These are phyloP conservation scores for Sebastiscus tertius DNA, from an alignment of 2,797 vertebrate genomes.

Conservation along the genomic window DNA sequence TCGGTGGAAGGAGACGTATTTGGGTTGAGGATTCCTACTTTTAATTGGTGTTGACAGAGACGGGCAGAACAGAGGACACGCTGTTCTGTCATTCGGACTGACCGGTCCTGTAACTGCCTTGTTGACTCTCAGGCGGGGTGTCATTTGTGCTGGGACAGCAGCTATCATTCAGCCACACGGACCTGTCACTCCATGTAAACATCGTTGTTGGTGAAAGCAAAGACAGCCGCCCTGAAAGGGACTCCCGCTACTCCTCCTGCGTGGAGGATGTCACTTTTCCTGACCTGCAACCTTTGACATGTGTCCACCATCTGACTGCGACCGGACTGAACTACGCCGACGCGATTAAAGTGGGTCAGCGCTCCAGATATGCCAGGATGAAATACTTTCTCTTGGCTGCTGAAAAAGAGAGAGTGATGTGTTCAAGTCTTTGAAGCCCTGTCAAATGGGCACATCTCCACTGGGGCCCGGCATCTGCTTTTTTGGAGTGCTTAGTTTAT, in stretches of 20 bases:
- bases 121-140: constrained; percentile 49
- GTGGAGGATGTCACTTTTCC: constrained; percentile 42
- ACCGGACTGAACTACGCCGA: constrained; percentile 21
- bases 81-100: constrained; percentile 41
- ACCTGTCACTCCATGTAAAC: constrained; percentile 62
- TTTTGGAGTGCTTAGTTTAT: constrained; percentile 58
- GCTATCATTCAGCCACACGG: constrained; percentile 53
- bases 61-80: not conserved
- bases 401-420: constrained; percentile 32
- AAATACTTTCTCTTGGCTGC: constrained; percentile 48
- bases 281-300: constrained; percentile 53
- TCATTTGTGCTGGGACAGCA: constrained; percentile 58
- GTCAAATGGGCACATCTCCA: constrained; percentile 52
- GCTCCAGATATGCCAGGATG: constrained; percentile 22
- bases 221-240: constrained; percentile 45
- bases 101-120: constrained; percentile 37
- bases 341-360: constrained; percentile 56
- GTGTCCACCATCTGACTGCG: constrained; percentile 45
- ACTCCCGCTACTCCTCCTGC: constrained; percentile 2
- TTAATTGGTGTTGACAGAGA: constrained; percentile 61
- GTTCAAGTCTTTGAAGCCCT: constrained; percentile 53
- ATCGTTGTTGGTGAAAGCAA: constrained; percentile 46
- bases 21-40: constrained; percentile 43
- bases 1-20: constrained; percentile 33
- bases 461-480: constrained; percentile 51